phyloP scores from a whole-genome alignment of 2,888 invertebrate species.

The Panopea generosa region DNA sequence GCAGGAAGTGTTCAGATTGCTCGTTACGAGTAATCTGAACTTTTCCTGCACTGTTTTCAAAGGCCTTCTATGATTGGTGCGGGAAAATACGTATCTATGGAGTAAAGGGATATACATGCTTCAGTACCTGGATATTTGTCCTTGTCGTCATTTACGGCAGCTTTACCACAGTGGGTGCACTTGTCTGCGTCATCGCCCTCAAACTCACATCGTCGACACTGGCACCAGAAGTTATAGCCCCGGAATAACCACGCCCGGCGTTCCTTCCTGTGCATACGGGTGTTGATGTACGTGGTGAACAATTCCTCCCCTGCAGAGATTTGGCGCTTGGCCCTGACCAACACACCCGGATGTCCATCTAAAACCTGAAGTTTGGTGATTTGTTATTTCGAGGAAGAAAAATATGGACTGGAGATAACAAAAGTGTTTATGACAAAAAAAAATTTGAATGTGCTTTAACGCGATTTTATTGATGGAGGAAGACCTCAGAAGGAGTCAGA shows the following conservation, averaged over 20 bases:
- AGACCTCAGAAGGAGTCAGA: too few relatives aligned
- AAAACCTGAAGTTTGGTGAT: too few relatives aligned
- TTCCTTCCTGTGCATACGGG: constrained; percentile 59
- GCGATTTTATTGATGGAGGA: too few relatives aligned
- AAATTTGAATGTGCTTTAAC: too few relatives aligned
- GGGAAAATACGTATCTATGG: too few relatives aligned
- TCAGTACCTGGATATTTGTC: constrained; percentile 60
- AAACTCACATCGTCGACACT: constrained; percentile 72
- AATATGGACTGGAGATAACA: too few relatives aligned
- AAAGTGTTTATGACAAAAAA: too few relatives aligned
- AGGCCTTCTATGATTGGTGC: too few relatives aligned
- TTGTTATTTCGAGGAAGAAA: not conserved
- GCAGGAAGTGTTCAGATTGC: too few relatives aligned
- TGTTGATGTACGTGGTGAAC: constrained; percentile 72
- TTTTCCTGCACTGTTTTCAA: too few relatives aligned
- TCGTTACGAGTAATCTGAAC: too few relatives aligned
- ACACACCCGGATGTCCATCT: constrained; percentile 71
- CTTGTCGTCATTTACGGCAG: constrained; percentile 49
- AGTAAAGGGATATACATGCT: too few relatives aligned
- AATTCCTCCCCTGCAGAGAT: constrained; percentile 72
- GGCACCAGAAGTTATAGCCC: constrained; percentile 78
- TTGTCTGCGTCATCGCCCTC: constrained; percentile 71
- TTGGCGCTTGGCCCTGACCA: constrained; percentile 71
- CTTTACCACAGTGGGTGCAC: constrained; percentile 70
- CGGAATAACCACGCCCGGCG: constrained; percentile 71